Percentiles rank a stretch among this genome's conserved stretches.
Evolutionary conservation across 23 tunicate species (phyloP).

Genomic region (Halocynthia roretzi): DNA sequence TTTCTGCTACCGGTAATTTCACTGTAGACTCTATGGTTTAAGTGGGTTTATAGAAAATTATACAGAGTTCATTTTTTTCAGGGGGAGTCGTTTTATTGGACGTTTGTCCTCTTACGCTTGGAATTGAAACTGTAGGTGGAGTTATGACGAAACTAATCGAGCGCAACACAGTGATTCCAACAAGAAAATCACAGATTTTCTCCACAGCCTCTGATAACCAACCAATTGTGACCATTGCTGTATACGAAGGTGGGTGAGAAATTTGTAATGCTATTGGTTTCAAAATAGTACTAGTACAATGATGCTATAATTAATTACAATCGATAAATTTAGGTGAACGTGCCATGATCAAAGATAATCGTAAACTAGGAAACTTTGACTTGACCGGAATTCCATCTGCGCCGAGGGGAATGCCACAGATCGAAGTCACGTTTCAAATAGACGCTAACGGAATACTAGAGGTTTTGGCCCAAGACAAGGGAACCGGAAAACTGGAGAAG

Average conservation of each 20-base stretch:
- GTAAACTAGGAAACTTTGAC: conserved; percentile 13
- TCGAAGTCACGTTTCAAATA: conserved; percentile 38
- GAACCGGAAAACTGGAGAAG: conserved; percentile 48
- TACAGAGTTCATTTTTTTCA: background rate
- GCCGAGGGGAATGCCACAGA: conserved; percentile 24
- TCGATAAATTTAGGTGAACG: conserved; percentile 13
- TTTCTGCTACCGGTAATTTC: conserved; percentile 19
- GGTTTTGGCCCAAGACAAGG: conserved; percentile 66
- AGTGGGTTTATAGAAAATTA: too few species aligned
- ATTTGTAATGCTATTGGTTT: background rate
- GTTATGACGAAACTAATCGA: conserved; percentile 52
- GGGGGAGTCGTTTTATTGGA: conserved; percentile 44
- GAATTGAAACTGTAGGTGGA: conserved; percentile 64
- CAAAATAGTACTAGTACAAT: too few species aligned
- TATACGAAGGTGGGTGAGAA: conserved; percentile 19
- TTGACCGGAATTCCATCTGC: conserved; percentile 9
- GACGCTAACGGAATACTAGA: conserved; percentile 34
- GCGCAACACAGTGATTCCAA: conserved; percentile 57
- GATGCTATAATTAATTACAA: background rate
- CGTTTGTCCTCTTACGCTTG: conserved; percentile 44
- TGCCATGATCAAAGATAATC: conserved; percentile 10
- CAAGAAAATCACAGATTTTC: conserved; percentile 51
- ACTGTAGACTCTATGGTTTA: background rate
- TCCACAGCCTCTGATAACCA: conserved; percentile 67
- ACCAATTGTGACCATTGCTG: conserved; percentile 46